Percentiles rank a stretch among this genome's conserved stretches.
These are phyloP conservation scores for Leptosomus discolor DNA, from an alignment of 2,113 vertebrate genomes.

Conservation along the genomic window DNA sequence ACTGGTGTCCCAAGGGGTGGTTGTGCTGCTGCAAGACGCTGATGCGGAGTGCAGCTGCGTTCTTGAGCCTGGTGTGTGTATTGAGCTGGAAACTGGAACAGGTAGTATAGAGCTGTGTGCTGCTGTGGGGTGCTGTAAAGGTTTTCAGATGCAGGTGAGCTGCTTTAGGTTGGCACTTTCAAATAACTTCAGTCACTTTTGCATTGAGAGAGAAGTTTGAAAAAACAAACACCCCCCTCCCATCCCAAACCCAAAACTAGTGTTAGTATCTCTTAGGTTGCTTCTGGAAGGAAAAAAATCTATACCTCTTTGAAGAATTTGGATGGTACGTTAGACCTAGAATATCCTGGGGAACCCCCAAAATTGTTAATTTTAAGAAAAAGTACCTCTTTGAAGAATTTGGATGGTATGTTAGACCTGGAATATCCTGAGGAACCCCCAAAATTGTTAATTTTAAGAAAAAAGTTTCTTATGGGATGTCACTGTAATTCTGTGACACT, in stretches of 20 bases:
- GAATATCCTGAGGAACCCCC: neutral
- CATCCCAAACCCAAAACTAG: neutral
- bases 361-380: neutral
- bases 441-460: neutral
- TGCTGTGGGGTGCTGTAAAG: neutral
- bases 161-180: neutral
- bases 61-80: neutral
- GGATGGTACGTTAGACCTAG: accelerated
- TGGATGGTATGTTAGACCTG: accelerated
- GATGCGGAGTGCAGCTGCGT: accelerated
- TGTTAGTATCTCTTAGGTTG: neutral
- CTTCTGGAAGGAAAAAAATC: neutral
- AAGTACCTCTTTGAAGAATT: neutral
- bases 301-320: neutral
- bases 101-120: neutral
- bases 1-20: neutral
- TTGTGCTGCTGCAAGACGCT: neutral
- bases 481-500: neutral
- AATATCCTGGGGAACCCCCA: neutral
- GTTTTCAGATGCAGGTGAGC: neutral
- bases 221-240: accelerated
- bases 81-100: neutral
- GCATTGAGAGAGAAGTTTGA: neutral
- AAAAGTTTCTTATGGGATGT: neutral
- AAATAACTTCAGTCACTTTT: neutral